phyloP scores from a whole-genome alignment of 1,140 invertebrate species.

The Papilio helenus region DNA sequence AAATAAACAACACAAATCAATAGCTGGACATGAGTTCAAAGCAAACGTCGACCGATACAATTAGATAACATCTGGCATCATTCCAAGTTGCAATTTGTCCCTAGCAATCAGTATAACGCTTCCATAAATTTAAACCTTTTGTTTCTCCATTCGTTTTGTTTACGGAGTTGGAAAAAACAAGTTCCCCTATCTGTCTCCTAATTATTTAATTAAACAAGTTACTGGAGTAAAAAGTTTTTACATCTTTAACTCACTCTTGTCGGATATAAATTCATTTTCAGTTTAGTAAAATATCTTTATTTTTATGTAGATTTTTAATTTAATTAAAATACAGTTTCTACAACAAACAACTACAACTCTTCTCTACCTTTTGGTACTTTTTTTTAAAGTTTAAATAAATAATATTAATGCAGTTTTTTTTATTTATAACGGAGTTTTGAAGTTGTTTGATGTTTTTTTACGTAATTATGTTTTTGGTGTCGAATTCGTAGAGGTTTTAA shows the following conservation, averaged over 20 bases:
- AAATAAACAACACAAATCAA: slow-evolving; percentile 39
- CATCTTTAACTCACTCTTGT: slow-evolving; percentile 6
- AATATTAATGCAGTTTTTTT: background rate
- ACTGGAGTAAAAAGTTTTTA: background rate
- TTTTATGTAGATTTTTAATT: background rate
- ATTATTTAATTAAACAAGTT: slow-evolving; percentile 28
- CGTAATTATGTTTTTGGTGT: background rate
- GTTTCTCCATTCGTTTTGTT: slow-evolving; percentile 32
- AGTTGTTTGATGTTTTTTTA: too few species aligned
- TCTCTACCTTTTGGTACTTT: too few species aligned
- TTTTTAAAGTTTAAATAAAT: too few species aligned
- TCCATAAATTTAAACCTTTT: slow-evolving; percentile 37
- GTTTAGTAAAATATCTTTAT: background rate
- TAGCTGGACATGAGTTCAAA: slow-evolving; percentile 35
- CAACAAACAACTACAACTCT: too few species aligned
- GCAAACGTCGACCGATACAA: slow-evolving; percentile 38
- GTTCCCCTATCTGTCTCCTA: slow-evolving; percentile 23
- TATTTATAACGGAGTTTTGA: background rate
- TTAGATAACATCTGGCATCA: slow-evolving; percentile 39
- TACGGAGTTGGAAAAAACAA: slow-evolving; percentile 28
- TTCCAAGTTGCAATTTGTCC: slow-evolving; percentile 40
- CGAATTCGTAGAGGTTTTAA: background rate
- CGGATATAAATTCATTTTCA: background rate
- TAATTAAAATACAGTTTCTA: too few species aligned
- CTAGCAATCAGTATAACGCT: slow-evolving; percentile 39